Percentiles rank a stretch among this genome's conserved stretches.
Conservation (phyloP, 1,140 invertebrate genomes). For the Copidosoma floridanum region DNA sequence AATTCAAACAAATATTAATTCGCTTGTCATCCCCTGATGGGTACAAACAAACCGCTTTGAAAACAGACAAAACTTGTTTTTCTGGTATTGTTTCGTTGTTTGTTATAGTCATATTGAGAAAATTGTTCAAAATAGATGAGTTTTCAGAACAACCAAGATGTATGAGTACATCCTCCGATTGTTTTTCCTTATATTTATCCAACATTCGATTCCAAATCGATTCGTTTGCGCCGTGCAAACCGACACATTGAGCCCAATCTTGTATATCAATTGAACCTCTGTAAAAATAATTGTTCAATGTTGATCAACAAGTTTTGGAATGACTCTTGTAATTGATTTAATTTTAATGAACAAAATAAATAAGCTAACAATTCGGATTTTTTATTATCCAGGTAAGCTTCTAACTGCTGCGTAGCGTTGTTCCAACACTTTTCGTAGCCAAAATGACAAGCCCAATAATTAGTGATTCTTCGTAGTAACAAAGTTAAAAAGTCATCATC, state of each 20-base stretch:
- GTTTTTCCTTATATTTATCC: conserved; percentile 23
- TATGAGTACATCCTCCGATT: conserved; percentile 19
- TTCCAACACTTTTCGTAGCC: conserved; percentile 30
- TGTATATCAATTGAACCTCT: conserved; percentile 5
- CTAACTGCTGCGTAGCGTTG: conserved; percentile 27
- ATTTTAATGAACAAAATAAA: conserved; percentile 4
- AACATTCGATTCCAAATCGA: conserved; percentile 22
- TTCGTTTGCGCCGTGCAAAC: conserved; percentile 19
- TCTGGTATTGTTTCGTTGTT: conserved; percentile 1
- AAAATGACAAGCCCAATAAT: conserved; percentile 34
- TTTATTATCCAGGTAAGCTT: conserved; percentile 26
- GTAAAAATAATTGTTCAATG: not conserved
- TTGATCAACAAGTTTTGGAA: not conserved
- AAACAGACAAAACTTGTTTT: conserved; percentile 12
- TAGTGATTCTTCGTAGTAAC: conserved; percentile 22
- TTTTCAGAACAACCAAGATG: conserved; percentile 31
- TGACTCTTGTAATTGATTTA: not conserved
- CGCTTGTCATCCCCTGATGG: conserved; percentile 13
- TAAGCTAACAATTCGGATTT: conserved; percentile 19
- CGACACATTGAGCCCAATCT: conserved; percentile 14
- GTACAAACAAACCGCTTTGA: conserved; percentile 22
- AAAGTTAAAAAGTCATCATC: conserved; percentile 25
- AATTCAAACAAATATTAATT: conserved; percentile 20
- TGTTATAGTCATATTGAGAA: conserved; percentile 11
- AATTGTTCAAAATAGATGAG: conserved; percentile 27